Evolutionary conservation across 2,888 invertebrate genomes (phyloP).

Genomic region (Drosophila barbarae): DNA sequence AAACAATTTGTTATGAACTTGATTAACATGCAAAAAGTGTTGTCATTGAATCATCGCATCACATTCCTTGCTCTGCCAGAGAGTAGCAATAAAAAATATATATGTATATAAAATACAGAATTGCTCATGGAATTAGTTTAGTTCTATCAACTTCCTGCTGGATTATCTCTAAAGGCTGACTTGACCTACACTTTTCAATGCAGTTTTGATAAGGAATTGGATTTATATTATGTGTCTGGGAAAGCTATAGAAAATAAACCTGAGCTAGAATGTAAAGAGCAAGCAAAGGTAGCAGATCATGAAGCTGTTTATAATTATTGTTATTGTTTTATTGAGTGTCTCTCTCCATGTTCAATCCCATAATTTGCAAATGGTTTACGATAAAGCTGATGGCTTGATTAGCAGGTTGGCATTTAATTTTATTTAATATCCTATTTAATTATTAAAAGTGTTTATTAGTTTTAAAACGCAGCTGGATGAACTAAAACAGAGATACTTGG

Average conservation of each 20-base stretch:
- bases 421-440: not conserved
- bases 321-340: not conserved
- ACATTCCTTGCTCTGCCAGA: slow-evolving; percentile 3
- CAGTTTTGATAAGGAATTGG: slow-evolving; percentile 36
- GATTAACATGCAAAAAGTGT: slow-evolving; percentile 39
- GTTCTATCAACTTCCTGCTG: slow-evolving; percentile 24
- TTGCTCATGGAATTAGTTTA: slow-evolving; percentile 15
- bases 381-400: slow-evolving; percentile 40
- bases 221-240: not conserved
- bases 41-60: slow-evolving; percentile 33
- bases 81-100: not conserved
- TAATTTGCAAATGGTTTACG: slow-evolving; percentile 13
- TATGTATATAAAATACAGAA: slow-evolving; percentile 1
- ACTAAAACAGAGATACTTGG: slow-evolving; percentile 13
- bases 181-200: slow-evolving; percentile 45
- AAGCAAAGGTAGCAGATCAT: slow-evolving; percentile 19
- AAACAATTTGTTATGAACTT: slow-evolving; percentile 25
- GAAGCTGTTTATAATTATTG: not conserved
- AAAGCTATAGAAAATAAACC: not conserved
- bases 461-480: slow-evolving; percentile 37
- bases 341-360: not conserved
- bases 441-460: slow-evolving; percentile 20
- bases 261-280: slow-evolving; percentile 4
- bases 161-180: slow-evolving; percentile 17
- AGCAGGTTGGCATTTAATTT: slow-evolving; percentile 22